Evolutionary conservation across 2,888 invertebrate species (phyloP).

Genomic region (Syrphus vitripennis): DNA sequence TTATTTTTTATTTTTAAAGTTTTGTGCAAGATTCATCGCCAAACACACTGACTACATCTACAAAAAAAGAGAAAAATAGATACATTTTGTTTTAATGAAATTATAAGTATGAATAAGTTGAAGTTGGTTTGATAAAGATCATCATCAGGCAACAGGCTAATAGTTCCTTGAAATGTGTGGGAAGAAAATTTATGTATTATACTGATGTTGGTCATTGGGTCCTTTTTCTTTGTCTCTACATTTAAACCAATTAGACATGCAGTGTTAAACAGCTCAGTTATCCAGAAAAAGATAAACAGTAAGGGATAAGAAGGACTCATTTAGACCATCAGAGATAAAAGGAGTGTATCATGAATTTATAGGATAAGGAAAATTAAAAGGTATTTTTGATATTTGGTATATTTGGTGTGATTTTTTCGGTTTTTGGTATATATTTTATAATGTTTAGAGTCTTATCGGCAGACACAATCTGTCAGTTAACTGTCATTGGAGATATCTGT

Average conservation of each 20-base stretch:
- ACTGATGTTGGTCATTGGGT: constrained; percentile 21
- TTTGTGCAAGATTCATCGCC: constrained; percentile 85
- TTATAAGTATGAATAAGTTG: constrained; percentile 28
- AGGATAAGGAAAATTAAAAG: background rate
- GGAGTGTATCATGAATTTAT: background rate
- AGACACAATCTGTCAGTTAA: background rate
- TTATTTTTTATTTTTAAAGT: constrained; percentile 50
- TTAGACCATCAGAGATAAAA: background rate
- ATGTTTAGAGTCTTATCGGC: background rate
- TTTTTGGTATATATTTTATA: background rate
- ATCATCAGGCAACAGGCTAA: constrained; percentile 20
- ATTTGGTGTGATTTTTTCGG: background rate
- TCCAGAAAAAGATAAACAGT: background rate
- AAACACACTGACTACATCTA: constrained; percentile 94
- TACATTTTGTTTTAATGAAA: constrained; percentile 53
- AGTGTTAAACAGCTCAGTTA: constrained; percentile 40
- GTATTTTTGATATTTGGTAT: background rate
- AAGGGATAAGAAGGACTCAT: constrained; percentile 16
- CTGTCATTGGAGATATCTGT: background rate
- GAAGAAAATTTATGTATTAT: no score
- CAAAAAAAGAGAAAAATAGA: constrained; percentile 82
- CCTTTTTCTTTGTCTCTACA: background rate
- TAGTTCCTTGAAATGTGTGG: background rate
- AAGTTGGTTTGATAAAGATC: constrained; percentile 13
- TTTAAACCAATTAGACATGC: constrained; percentile 49